phyloP scores from a whole-genome alignment of 2,113 vertebrate species.

The Papio anubis region DNA sequence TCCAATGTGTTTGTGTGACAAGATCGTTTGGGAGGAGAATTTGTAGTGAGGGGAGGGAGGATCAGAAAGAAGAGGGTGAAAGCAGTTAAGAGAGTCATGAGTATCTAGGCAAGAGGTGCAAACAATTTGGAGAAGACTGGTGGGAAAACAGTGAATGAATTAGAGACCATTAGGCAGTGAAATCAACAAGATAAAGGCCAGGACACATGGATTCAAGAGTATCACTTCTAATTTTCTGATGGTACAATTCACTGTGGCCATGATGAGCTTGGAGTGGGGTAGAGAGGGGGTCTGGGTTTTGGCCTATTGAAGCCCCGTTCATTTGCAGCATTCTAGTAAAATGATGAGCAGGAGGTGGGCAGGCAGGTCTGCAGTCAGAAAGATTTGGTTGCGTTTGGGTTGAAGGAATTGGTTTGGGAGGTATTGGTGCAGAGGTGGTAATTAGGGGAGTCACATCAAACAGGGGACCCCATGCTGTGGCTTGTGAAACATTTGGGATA shows the following conservation, averaged over 20 bases:
- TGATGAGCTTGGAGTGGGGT: not conserved
- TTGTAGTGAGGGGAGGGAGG: not conserved
- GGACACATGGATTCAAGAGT: not conserved
- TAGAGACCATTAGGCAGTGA: not conserved
- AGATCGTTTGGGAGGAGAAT: not conserved
- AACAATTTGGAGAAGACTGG: not conserved
- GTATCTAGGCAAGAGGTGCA: not conserved
- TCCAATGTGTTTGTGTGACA: fast-evolving
- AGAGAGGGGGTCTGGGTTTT: not conserved
- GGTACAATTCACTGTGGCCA: not conserved
- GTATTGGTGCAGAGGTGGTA: not conserved
- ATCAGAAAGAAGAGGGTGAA: not conserved
- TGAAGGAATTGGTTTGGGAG: not conserved
- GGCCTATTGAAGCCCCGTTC: not conserved
- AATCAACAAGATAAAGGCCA: not conserved
- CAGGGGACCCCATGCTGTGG: fast-evolving
- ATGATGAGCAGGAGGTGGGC: no score
- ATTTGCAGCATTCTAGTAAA: not conserved
- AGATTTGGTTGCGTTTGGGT: not conserved
- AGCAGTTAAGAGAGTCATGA: not conserved
- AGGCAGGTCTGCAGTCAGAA: not conserved
- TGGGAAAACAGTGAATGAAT: not conserved
- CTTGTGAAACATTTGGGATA: not conserved
- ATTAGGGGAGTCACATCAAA: not conserved
- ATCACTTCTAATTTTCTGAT: not conserved